These are phyloP conservation scores for Monochamus saltuarius DNA, from an alignment of 1,140 invertebrate species.

Conservation along the genomic window DNA sequence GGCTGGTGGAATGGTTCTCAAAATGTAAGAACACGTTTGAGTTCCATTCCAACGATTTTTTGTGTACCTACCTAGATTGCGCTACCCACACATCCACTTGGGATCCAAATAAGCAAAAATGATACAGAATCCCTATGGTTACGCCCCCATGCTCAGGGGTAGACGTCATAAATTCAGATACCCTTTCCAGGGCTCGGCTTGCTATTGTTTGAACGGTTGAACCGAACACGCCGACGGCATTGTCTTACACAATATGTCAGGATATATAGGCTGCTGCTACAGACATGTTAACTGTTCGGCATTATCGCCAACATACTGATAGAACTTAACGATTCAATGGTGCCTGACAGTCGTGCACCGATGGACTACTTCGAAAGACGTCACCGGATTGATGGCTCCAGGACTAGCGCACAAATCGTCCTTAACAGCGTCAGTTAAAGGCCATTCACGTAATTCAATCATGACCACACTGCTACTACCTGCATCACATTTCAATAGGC, in stretches of 20 bases:
- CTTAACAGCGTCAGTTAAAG: too few relatives aligned
- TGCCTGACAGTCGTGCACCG: neutral
- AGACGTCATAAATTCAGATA: constrained; percentile 27
- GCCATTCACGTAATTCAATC: too few relatives aligned
- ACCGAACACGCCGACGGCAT: constrained; percentile 22
- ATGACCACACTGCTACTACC: too few relatives aligned
- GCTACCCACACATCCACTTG: too few relatives aligned
- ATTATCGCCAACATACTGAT: constrained; percentile 15
- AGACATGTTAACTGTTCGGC: constrained; percentile 31
- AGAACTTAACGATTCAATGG: constrained; percentile 12
- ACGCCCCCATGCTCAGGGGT: constrained; percentile 9
- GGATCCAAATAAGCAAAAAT: neutral
- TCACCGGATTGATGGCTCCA: too few relatives aligned
- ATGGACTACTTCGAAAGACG: neutral
- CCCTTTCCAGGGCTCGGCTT: constrained; percentile 17
- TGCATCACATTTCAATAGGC: too few relatives aligned
- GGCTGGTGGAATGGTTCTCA: too few relatives aligned
- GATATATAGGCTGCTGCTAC: constrained; percentile 29
- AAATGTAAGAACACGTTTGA: too few relatives aligned
- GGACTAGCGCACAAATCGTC: too few relatives aligned
- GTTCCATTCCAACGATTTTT: too few relatives aligned
- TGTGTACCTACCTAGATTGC: too few relatives aligned
- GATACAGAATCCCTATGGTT: constrained; percentile 14
- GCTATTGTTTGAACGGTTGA: constrained; percentile 26
- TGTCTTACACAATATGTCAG: constrained; percentile 33